A percentile compares a stretch with the other conserved stretches of the same genome.
Evolutionary conservation across 2,888 invertebrate species (phyloP).

Genomic region (Sinhomidia bicolor): DNA sequence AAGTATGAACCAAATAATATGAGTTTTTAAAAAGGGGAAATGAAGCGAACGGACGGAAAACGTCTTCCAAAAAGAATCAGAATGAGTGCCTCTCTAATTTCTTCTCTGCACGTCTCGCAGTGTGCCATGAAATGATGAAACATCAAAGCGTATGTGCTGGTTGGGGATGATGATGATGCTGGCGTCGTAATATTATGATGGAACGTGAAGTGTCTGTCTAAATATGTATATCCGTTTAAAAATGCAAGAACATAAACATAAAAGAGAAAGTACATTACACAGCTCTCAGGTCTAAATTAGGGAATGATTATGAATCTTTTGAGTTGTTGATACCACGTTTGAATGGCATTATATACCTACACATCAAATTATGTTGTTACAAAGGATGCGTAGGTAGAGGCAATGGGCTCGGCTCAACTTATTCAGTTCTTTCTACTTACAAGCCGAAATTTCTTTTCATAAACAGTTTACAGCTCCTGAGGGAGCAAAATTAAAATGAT

Average conservation of each 20-base stretch:
- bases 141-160: conserved; percentile 48
- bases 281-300: conserved; percentile 52
- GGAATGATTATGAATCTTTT: conserved; percentile 61
- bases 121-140: conserved; percentile 19
- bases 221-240: conserved; percentile 6
- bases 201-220: conserved; percentile 28
- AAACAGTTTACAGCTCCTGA: conserved; percentile 69
- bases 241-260: conserved; percentile 48
- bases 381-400: neutral
- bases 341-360: conserved; percentile 25
- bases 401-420: neutral
- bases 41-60: conserved; percentile 63
- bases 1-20: conserved; percentile 62
- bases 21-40: conserved; percentile 63
- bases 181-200: conserved; percentile 13
- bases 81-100: conserved; percentile 63
- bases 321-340: conserved; percentile 41
- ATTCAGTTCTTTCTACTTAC: conserved; percentile 1
- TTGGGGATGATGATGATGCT: conserved; percentile 31
- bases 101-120: conserved; percentile 38
- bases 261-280: conserved; percentile 45
- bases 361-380: conserved; percentile 52
- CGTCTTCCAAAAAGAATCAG: conserved; percentile 61
- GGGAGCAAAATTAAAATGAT: conserved; percentile 58
- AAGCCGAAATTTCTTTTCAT: conserved; percentile 44